Evolutionary conservation across 2,113 vertebrate species (phyloP).

Genomic region (Egretta garzetta): DNA sequence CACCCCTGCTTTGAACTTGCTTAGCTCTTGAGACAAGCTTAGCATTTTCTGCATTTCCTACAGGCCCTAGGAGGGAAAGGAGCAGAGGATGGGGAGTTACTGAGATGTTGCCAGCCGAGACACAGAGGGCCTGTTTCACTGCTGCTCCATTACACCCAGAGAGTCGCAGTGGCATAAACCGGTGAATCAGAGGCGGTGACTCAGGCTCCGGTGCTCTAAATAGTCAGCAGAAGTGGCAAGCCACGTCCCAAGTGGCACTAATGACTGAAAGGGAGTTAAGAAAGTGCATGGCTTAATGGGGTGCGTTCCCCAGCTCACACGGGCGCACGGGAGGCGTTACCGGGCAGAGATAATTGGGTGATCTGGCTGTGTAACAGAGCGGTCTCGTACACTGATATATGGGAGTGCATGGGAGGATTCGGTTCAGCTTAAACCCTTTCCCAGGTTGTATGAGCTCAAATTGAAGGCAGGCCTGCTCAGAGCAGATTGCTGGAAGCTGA

Average conservation of each 20-base stretch:
- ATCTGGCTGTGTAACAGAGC: not conserved
- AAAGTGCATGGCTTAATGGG: not conserved
- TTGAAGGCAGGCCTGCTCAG: not conserved
- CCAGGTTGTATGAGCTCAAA: not conserved
- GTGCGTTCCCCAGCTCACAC: not conserved
- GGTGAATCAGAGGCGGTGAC: conserved; percentile 53
- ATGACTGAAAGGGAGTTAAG: conserved; percentile 9
- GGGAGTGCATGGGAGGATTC: not conserved
- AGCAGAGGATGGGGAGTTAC: not conserved
- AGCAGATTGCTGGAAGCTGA: not conserved
- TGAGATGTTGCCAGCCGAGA: not conserved
- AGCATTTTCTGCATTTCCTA: not conserved
- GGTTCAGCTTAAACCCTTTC: not conserved
- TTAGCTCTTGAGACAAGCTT: not conserved
- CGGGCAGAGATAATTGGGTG: not conserved
- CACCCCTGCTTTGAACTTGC: not conserved
- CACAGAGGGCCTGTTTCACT: not conserved
- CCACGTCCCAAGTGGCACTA: not conserved
- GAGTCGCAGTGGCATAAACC: not conserved
- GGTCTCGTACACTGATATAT: not conserved
- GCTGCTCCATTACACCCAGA: not conserved
- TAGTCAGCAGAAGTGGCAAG: conserved; percentile 35
- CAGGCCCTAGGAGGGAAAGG: not conserved
- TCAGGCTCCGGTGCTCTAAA: not conserved
- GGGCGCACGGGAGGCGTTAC: not conserved